Conservation (phyloP, 2,797 vertebrate species). For the Takifugu ocellatus region DNA sequence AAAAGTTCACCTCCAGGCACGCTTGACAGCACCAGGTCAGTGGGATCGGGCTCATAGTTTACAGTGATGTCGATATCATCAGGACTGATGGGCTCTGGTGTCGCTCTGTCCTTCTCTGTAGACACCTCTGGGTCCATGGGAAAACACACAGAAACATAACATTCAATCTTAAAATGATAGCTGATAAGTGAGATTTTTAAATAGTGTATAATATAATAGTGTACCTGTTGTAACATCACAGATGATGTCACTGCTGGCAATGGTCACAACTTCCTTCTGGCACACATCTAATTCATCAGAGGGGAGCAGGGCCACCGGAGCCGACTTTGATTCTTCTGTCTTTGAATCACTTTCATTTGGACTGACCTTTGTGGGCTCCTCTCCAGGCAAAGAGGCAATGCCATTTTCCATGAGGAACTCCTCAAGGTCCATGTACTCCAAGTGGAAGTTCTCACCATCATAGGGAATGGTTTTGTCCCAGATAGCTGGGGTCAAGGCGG, state of each 20-base stretch:
- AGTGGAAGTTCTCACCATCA: conserved; percentile 90
- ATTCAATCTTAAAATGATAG: too few relatives aligned
- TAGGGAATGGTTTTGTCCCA: conserved; percentile 99
- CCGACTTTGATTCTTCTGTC: conserved; percentile 31
- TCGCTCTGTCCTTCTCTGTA: conserved; percentile 72
- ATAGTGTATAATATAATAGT: too few relatives aligned
- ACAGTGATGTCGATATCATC: conserved; percentile 87
- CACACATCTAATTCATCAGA: conserved; percentile 79
- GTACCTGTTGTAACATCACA: conserved; percentile 50
- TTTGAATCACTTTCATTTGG: conserved; percentile 43
- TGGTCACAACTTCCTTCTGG: conserved; percentile 65
- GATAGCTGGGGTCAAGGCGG: conserved; percentile 93
- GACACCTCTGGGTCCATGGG: conserved; percentile 70
- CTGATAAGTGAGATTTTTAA: not conserved
- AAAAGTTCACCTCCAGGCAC: conserved; percentile 95
- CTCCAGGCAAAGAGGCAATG: conserved; percentile 74
- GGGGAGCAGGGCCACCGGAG: conserved; percentile 74
- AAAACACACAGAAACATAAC: not conserved
- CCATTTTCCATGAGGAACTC: conserved; percentile 96
- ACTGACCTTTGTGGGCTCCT: conserved; percentile 22
- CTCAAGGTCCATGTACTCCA: conserved; percentile 98
- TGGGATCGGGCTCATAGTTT: conserved; percentile 92
- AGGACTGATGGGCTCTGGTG: conserved; percentile 80
- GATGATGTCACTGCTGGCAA: conserved; percentile 42
- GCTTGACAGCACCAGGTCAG: conserved; percentile 92